Base-by-base conservation (phyloP, 1,140 invertebrate genomes). In the Anastrepha obliqua region DNA sequence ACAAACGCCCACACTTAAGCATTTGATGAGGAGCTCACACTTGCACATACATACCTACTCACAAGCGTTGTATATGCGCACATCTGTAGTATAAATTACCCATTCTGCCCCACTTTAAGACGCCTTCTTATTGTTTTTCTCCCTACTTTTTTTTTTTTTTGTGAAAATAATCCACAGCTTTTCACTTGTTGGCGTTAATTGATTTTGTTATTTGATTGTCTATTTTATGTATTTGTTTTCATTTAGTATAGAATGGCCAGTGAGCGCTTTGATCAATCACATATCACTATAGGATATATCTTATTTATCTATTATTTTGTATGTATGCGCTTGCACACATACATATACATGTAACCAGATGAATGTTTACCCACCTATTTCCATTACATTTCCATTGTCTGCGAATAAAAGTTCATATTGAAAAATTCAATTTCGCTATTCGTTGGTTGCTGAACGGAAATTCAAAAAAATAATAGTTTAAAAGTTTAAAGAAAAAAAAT, bases 131-230 rank as follows among this genome's bases (percentile, higher is more conserved):
- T 47, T 74, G 67, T 47, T 6, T 47, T 44, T 15, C 44, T 44
- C 17, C 60, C 39, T n/a, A 13, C 44, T 42, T 74, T 74, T 8
- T 74, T 74, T 44, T 29, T 39, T 1, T 74, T 74, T 74, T 74
- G 42, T 44, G 11, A 74, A 74, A 74, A 44, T 74, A 74, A 74
- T 74, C 42, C 42, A 74, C 67, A 17, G 67, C 67, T 39, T 74
- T 74, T 44, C 67, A 74, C 39, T 74, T 74, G 67, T 39, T 74
- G 67, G 67, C 67, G 67, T 74, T 74, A 74, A 74, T 74, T 74
- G 67, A 74, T 74, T 74, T 74, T 74, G 67, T 74, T 74, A 42
- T 74, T 74, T 74, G 67, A 74, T 74, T 74, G 67, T 74, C 67
- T 74, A 74, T 74, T 74, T 74, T 74, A 17, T 74, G 44, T 74